phyloP scores from a whole-genome alignment of 2,888 invertebrate species.

The Priocnemis perturbator region DNA sequence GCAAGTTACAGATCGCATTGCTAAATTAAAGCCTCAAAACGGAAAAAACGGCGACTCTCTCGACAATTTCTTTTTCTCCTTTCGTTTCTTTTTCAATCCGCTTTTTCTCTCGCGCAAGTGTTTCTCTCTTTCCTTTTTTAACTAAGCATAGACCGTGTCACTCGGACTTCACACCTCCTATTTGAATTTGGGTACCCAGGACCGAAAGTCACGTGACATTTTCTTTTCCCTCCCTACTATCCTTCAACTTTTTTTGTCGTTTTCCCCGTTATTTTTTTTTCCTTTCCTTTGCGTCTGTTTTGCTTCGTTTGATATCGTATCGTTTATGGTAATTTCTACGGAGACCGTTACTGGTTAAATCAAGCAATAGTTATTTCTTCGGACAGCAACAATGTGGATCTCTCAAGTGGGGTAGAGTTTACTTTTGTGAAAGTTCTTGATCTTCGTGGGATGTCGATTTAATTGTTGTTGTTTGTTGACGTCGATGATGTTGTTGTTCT shows the following conservation, averaged over 20 bases:
- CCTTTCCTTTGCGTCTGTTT: not conserved
- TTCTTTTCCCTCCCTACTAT: conserved; percentile 20
- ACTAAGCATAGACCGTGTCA: no score
- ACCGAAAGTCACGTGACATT: no score
- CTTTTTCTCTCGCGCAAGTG: no score
- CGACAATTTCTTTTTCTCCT: not conserved
- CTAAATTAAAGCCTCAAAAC: conserved; percentile 3
- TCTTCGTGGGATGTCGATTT: conserved; percentile 48
- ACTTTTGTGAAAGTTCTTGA: conserved; percentile 38
- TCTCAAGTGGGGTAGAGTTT: conserved; percentile 18
- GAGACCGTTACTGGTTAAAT: conserved; percentile 5
- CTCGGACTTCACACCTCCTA: no score
- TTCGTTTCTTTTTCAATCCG: no score
- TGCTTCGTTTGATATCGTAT: no score
- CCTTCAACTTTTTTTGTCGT: conserved; percentile 25
- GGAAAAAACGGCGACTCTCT: conserved; percentile 26
- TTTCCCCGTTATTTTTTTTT: conserved; percentile 6
- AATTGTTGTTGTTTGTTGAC: conserved; percentile 18
- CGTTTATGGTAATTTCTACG: not conserved
- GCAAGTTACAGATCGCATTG: conserved; percentile 16
- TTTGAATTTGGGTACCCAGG: no score
- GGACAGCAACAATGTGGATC: conserved; percentile 42
- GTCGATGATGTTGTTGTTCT: conserved; percentile 25
- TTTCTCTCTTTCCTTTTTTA: no score
- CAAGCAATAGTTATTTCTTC: conserved; percentile 15